Evolutionary conservation across 2,113 vertebrate species (phyloP), one percentile per base, ranked within the genome.

Genomic region (Tupaia tana): DNA sequence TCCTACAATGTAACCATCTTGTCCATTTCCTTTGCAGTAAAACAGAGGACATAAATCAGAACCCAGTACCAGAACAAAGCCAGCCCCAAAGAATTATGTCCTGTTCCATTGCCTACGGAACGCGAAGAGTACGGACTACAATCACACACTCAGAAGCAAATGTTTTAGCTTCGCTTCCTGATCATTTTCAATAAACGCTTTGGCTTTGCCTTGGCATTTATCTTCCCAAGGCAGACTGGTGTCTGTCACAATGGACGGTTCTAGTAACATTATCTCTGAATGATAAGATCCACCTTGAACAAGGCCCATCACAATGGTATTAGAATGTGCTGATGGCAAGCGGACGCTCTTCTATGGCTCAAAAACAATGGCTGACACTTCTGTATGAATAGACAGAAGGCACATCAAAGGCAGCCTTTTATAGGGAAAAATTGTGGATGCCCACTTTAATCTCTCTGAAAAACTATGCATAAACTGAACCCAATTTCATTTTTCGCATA

Each of bases 351-450:
- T 98, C 96, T 96, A 97, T 93, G 94, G 97, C 98, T 98, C 80
- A 79, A 98, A 97, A 99, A 99, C 98, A 98, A 98, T 98, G 98
- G 97, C 97, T 97, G 98, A 98, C 98, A 98, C 98, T 99, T 99
- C 85, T 98, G 98, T 98, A 98, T 98, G 98, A 99, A 99, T 98
- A 98, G 98, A 97, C 96, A 98, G 98, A 98, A 98, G 98, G 98
- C 99, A 99, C 99, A 99, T 99, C 99, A 99, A 99, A 99, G 98
- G 98, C 95, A 91, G 96, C 97, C 95, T 97, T 98, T 98, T 98
- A 98, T 94, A 98, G 98, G 98, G 98, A 98, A 96, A 98, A 98
- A 98, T 98, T 98, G 98, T 98, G 98, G 98, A 99, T 98, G 98
- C 98, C 98, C 98, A 99, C 99, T 99, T 99, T 99, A 99, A 99